A percentile compares a stretch with the other conserved stretches of the same genome.
These are phyloP conservation scores for Poeciliopsis turneri DNA, from an alignment of 2,797 vertebrate species.

Conservation along the genomic window DNA sequence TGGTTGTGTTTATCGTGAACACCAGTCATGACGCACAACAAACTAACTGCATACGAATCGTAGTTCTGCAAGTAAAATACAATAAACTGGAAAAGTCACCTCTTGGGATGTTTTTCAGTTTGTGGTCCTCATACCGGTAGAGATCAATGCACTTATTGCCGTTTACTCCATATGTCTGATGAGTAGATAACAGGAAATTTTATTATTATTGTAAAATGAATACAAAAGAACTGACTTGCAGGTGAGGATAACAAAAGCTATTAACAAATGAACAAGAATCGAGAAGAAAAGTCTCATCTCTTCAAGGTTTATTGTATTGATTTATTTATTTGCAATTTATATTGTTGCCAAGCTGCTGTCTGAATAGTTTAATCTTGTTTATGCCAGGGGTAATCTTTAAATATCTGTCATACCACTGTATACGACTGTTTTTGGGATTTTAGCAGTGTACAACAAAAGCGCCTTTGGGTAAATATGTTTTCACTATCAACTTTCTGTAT, in stretches of 20 bases:
- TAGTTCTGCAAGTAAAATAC: conserved; percentile 24
- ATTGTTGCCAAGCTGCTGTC: background rate
- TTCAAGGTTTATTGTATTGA: background rate
- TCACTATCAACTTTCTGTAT: background rate
- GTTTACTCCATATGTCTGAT: conserved; percentile 32
- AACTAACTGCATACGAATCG: conserved; percentile 22
- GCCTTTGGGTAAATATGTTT: background rate
- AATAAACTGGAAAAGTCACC: conserved; percentile 41
- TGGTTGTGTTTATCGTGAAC: conserved; percentile 20
- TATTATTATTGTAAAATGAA: conserved; percentile 6
- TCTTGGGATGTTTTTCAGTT: conserved; percentile 29
- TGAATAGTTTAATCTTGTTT: background rate
- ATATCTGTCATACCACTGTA: background rate
- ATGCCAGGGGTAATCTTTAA: background rate
- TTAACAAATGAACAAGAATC: background rate
- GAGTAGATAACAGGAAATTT: conserved; percentile 14
- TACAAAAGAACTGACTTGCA: conserved; percentile 16
- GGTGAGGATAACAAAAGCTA: background rate
- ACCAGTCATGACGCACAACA: conserved; percentile 16
- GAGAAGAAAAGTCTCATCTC: background rate
- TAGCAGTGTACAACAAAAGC: background rate
- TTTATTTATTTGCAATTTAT: background rate
- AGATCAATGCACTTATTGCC: conserved; percentile 49
- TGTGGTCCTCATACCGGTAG: conserved; percentile 25
- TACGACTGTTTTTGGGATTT: background rate